Evolutionary conservation across 1,140 invertebrate genomes (phyloP).

Genomic region (Conopomorpha cramerella): DNA sequence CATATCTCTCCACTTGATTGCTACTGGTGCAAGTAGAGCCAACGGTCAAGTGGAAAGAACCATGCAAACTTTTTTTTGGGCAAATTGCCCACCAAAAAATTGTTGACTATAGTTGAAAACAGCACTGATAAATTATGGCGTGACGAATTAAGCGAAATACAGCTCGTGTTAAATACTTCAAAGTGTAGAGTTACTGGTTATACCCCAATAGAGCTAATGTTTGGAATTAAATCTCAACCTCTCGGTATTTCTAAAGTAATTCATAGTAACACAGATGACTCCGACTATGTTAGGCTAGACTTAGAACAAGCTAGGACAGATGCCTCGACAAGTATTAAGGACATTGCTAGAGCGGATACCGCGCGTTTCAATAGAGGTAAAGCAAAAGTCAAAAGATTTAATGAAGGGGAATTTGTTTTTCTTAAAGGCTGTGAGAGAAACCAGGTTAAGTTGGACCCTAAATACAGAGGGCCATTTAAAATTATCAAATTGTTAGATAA

Average conservation of each 20-base stretch:
- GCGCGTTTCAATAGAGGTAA: conserved; percentile 12
- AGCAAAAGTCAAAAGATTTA: conserved; percentile 9
- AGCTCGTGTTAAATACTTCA: conserved; percentile 18
- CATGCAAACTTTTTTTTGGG: conserved; percentile 17
- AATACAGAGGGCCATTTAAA: conserved; percentile 14
- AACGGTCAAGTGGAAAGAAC: conserved; percentile 19
- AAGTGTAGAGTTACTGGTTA: conserved; percentile 13
- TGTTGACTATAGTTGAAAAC: conserved; percentile 13
- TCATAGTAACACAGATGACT: background rate
- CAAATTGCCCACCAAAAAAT: too few relatives aligned
- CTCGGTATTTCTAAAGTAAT: conserved; percentile 10
- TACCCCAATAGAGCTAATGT: conserved; percentile 15
- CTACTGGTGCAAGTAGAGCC: conserved; percentile 17
- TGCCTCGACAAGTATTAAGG: conserved; percentile 11
- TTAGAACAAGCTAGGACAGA: conserved; percentile 6
- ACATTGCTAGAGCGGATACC: conserved; percentile 8
- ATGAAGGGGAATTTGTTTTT: conserved; percentile 14
- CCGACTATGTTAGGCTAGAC: conserved; percentile 7
- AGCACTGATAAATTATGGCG: conserved; percentile 15
- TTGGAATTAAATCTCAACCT: conserved; percentile 12
- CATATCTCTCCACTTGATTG: conserved; percentile 21
- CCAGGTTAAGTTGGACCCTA: conserved; percentile 11
- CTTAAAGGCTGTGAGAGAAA: conserved; percentile 12
- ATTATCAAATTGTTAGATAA: conserved; percentile 14
- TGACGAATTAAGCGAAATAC: conserved; percentile 14